Percentiles rank a stretch among this genome's conserved stretches.
Evolutionary conservation across 2,888 invertebrate genomes (phyloP).

Genomic region (Chloroclysta siterata): DNA sequence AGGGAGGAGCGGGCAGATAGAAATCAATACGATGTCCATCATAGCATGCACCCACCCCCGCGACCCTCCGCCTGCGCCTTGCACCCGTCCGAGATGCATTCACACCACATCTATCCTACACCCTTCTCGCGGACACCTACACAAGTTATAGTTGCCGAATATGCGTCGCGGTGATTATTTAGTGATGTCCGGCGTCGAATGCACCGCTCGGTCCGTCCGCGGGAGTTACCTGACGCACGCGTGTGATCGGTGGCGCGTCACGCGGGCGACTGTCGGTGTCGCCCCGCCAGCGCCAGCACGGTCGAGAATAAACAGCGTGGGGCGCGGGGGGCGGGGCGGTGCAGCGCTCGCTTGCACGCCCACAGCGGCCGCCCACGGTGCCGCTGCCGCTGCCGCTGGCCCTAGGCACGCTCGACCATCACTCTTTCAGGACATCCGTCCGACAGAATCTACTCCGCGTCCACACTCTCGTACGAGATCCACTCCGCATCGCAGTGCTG

Average conservation of each 20-base stretch:
- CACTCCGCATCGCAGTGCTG: not conserved
- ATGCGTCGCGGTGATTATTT: conserved; percentile 54
- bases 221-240: conserved; percentile 71
- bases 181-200: conserved; percentile 73
- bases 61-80: conserved; percentile 82
- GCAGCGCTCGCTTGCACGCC: conserved; percentile 80
- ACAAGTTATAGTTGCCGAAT: conserved; percentile 47
- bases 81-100: conserved; percentile 80
- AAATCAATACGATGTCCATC: conserved; percentile 86
- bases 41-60: conserved; percentile 87
- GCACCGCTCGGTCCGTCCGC: conserved; percentile 75
- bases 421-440: conserved; percentile 29
- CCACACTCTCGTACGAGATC: not conserved
- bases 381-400: conserved; percentile 47
- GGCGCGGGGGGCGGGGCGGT: conserved; percentile 69
- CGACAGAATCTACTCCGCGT: conserved; percentile 8
- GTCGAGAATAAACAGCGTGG: conserved; percentile 80
- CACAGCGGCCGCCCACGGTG: conserved; percentile 75
- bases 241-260: conserved; percentile 75
- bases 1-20: conserved; percentile 84
- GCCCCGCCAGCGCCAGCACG: conserved; percentile 66
- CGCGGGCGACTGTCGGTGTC: conserved; percentile 79
- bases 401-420: conserved; percentile 23
- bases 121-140: conserved; percentile 57
- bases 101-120: conserved; percentile 65